These are phyloP conservation scores for Zaprionus lachaisei DNA, from an alignment of 1,140 invertebrate genomes.

Conservation along the genomic window DNA sequence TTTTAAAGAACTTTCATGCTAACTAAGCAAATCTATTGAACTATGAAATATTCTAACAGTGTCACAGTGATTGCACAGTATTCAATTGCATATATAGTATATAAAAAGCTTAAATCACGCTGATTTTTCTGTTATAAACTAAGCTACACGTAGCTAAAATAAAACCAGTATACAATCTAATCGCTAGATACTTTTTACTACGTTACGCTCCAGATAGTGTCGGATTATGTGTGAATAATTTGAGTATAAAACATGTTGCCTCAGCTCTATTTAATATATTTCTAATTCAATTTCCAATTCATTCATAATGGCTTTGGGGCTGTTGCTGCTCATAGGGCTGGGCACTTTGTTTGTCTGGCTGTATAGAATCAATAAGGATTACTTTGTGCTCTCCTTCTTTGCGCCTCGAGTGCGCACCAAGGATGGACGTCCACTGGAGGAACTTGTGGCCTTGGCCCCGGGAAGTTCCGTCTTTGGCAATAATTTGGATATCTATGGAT, in stretches of 20 bases:
- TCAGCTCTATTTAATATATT: background rate
- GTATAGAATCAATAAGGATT: slow-evolving; percentile 38
- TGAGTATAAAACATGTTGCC: background rate
- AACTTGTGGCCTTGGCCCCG: slow-evolving; percentile 16
- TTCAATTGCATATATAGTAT: background rate
- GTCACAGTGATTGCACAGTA: slow-evolving; percentile 1
- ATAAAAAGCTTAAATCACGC: background rate
- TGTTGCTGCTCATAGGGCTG: slow-evolving; percentile 39
- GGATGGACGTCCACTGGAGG: slow-evolving; percentile 34
- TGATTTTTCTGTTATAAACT: background rate
- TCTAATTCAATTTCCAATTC: background rate
- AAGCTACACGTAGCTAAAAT: background rate
- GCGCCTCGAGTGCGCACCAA: slow-evolving; percentile 37
- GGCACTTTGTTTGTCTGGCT: slow-evolving; percentile 41
- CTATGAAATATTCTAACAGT: background rate
- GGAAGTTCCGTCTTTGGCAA: slow-evolving; percentile 45
- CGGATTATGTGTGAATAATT: background rate
- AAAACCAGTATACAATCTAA: background rate
- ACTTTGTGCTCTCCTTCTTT: slow-evolving; percentile 47
- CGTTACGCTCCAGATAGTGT: background rate
- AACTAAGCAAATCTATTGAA: background rate
- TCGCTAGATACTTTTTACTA: background rate
- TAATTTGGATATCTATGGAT: slow-evolving; percentile 41
- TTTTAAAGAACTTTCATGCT: too few relatives aligned
- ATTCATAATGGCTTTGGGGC: slow-evolving; percentile 10